Percentiles rank a stretch among this genome's conserved stretches.
phyloP scores from a whole-genome alignment of 2,797 vertebrate species.

The Mycteria americana region DNA sequence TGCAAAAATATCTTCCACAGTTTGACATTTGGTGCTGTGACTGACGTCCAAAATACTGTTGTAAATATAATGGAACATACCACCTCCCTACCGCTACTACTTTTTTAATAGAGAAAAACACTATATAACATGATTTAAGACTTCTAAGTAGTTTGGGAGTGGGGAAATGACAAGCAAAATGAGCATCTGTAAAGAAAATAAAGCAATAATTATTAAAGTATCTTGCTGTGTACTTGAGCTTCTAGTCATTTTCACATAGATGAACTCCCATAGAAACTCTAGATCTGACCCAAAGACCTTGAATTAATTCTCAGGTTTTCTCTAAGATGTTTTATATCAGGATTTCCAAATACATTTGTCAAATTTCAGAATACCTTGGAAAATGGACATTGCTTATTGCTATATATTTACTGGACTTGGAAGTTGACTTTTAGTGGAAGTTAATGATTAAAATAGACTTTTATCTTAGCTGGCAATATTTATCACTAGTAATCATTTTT shows the following conservation, averaged over 20 bases:
- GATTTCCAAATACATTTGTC: neutral
- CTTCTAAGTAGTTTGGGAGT: neutral
- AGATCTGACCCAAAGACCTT: neutral
- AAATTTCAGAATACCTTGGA: neutral
- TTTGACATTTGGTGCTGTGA: slow-evolving; percentile 4
- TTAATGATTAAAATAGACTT: neutral
- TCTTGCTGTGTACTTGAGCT: neutral
- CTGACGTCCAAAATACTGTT: neutral
- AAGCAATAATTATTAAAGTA: neutral
- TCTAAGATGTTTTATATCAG: neutral
- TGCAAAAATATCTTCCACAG: neutral
- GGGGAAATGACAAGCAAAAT: neutral
- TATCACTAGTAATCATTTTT: neutral
- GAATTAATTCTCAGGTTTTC: neutral
- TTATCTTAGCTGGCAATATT: neutral
- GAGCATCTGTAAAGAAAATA: neutral
- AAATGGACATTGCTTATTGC: neutral
- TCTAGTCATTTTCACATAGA: neutral
- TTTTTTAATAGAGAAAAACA: neutral
- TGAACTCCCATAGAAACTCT: neutral
- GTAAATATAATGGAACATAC: neutral
- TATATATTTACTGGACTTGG: neutral
- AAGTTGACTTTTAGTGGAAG: neutral
- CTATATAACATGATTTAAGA: neutral
- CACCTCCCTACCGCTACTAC: neutral